Evolutionary conservation across 2,888 invertebrate genomes (phyloP).

Genomic region (Drosophila differens): DNA sequence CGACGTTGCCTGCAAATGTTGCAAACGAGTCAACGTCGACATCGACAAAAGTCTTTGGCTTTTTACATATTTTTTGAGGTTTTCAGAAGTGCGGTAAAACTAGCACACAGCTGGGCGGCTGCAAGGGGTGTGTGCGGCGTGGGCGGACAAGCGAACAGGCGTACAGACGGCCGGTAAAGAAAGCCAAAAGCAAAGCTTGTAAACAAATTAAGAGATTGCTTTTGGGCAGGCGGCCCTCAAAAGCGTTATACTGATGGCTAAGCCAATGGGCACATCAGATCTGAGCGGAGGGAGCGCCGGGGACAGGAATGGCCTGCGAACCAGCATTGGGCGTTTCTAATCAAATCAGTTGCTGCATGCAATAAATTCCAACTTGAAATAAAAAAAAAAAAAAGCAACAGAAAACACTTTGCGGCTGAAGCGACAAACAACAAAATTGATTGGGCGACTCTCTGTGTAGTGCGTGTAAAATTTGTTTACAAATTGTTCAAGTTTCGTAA

Average conservation of each 20-base stretch:
- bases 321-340: constrained; percentile 75
- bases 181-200: constrained; percentile 77
- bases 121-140: neutral
- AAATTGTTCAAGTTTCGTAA: constrained; percentile 42
- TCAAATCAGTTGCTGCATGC: constrained; percentile 80
- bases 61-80: constrained; percentile 77
- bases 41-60: constrained; percentile 64
- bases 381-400: constrained; percentile 15
- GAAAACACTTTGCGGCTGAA: constrained; percentile 57
- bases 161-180: constrained; percentile 46
- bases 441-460: constrained; percentile 49
- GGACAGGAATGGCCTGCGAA: constrained; percentile 1
- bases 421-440: constrained; percentile 64
- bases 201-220: constrained; percentile 79
- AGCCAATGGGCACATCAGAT: constrained; percentile 64
- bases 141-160: constrained; percentile 10
- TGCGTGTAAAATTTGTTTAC: constrained; percentile 60
- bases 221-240: constrained; percentile 73
- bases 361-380: constrained; percentile 60
- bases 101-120: constrained; percentile 38
- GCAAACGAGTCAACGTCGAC: constrained; percentile 59
- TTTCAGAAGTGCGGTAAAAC: constrained; percentile 68
- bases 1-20: constrained; percentile 52
- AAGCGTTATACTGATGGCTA: constrained; percentile 72
- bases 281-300: neutral